These are phyloP conservation scores for Epizoanthus rinbou DNA, from an alignment of 92 coral and sea anemone genomes.

Conservation along the genomic window DNA sequence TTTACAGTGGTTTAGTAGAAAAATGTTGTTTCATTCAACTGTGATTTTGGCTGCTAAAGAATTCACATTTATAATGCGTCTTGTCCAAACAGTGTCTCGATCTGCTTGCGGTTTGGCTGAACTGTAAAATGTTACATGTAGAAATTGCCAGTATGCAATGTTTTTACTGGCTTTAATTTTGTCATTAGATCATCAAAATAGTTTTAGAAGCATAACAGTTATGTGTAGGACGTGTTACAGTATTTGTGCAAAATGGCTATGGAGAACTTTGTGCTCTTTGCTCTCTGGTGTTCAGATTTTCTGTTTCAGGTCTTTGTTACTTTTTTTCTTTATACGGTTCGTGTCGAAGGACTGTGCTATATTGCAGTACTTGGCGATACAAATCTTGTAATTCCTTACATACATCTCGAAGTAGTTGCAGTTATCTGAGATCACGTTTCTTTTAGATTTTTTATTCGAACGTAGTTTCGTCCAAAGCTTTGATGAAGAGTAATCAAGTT, in stretches of 20 bases:
- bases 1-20: neutral
- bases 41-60: neutral
- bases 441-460: too few species aligned
- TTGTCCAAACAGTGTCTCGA: too few species aligned
- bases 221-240: neutral
- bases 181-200: neutral
- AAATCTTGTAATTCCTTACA: neutral
- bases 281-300: neutral
- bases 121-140: neutral
- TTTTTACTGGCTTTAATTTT: conserved; percentile 1
- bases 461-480: too few species aligned
- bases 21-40: neutral
- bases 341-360: neutral
- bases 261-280: neutral
- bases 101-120: conserved; percentile 8
- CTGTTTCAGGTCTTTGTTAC: neutral
- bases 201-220: neutral
- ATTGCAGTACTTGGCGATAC: neutral
- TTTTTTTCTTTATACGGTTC: neutral
- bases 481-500: too few species aligned
- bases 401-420: conserved; percentile 12
- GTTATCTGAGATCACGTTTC: conserved; percentile 4
- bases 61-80: neutral
- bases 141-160: neutral
- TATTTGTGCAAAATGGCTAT: neutral